Percentiles rank a stretch among this genome's conserved stretches.
These are phyloP conservation scores for Meta bourneti DNA, from an alignment of 2,888 invertebrate species.

Conservation along the genomic window DNA sequence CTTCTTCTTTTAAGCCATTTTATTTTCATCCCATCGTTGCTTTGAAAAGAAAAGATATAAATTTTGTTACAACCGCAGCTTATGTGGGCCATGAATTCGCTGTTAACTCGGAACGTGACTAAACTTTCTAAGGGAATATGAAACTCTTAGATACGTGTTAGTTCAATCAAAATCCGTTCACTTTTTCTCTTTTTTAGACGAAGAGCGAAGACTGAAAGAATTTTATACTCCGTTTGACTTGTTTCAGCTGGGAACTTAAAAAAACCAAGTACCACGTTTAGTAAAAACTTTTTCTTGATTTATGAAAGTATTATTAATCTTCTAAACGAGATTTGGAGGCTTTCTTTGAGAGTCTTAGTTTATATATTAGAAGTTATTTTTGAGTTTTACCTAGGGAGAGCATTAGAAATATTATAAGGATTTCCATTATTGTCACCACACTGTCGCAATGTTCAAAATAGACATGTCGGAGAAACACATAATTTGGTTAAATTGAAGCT, in stretches of 20 bases:
- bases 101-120: conserved; percentile 32
- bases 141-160: conserved; percentile 35
- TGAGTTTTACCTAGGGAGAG: too few species aligned
- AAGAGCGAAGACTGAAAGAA: background rate
- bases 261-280: conserved; percentile 29
- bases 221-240: background rate
- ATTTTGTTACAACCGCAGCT: background rate
- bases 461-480: too few species aligned
- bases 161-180: conserved; percentile 36
- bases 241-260: conserved; percentile 7
- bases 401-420: too few species aligned
- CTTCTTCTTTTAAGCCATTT: too few species aligned
- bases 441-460: too few species aligned
- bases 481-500: too few species aligned
- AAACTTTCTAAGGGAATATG: conserved; percentile 13
- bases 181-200: background rate
- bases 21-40: too few species aligned
- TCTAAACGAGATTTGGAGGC: too few species aligned
- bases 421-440: too few species aligned
- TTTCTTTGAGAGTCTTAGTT: too few species aligned
- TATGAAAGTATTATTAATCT: background rate
- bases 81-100: background rate
- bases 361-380: too few species aligned
- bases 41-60: background rate
- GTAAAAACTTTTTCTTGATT: background rate